These are phyloP conservation scores for Diplodus sargus DNA, from an alignment of 2,797 vertebrate species.

Conservation along the genomic window DNA sequence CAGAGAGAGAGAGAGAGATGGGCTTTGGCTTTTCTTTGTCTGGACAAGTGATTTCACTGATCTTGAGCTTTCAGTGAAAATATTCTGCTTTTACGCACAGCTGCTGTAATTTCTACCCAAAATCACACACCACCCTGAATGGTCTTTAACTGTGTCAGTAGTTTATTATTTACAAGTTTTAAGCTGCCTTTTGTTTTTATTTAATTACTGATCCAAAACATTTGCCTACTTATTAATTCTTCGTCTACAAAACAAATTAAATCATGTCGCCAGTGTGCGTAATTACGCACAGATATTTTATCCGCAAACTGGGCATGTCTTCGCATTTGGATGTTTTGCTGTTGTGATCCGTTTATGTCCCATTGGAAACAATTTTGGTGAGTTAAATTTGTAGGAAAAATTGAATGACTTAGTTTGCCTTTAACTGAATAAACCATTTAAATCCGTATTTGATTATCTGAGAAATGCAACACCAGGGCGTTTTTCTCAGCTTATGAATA, in stretches of 20 bases:
- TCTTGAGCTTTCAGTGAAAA: neutral
- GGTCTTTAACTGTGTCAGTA: too few species aligned
- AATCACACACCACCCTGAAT: too few species aligned
- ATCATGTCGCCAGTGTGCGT: neutral
- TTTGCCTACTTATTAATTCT: too few species aligned
- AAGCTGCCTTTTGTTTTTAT: neutral
- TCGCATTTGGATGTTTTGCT: neutral
- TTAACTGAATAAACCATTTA: neutral
- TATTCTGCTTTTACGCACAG: neutral
- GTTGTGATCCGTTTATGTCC: neutral
- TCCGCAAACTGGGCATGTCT: too few species aligned
- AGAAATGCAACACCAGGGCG: neutral
- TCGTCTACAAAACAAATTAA: too few species aligned
- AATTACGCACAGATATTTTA: neutral
- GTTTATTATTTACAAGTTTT: too few species aligned
- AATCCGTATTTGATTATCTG: neutral
- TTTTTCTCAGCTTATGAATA: neutral
- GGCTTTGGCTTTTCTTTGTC: conserved; percentile 5
- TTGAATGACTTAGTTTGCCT: neutral
- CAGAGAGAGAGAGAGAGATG: neutral
- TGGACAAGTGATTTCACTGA: neutral
- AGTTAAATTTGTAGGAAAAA: neutral
- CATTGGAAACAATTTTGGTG: neutral
- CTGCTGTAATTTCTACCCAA: too few species aligned
- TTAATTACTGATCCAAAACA: neutral